phyloP scores from a whole-genome alignment of 2,888 invertebrate genomes.

The Ommatoiulus sabulosus region DNA sequence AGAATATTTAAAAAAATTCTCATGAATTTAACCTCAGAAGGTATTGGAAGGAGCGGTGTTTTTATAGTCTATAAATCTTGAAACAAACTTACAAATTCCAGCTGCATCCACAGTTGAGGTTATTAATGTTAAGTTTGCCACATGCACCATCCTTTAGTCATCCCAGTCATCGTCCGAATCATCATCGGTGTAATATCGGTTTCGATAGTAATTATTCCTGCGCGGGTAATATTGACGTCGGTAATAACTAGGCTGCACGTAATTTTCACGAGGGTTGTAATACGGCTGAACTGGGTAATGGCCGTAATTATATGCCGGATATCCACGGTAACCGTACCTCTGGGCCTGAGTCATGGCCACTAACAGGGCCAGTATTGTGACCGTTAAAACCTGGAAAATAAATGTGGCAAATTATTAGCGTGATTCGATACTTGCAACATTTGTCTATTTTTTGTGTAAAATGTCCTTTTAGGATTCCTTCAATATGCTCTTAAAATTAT shows the following conservation, averaged over 20 bases:
- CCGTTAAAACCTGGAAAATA: neutral
- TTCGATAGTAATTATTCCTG: neutral
- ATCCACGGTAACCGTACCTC: slow-evolving; percentile 42
- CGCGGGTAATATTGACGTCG: slow-evolving; percentile 44
- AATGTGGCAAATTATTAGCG: neutral
- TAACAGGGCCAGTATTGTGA: slow-evolving; percentile 26
- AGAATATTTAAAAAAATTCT: neutral
- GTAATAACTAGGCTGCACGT: slow-evolving; percentile 45
- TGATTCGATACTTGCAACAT: neutral
- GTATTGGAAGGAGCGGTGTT: no score
- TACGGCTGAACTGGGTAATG: slow-evolving; percentile 42
- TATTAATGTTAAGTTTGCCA: neutral
- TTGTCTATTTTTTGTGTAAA: neutral
- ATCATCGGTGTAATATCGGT: slow-evolving; percentile 49
- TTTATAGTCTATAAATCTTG: neutral
- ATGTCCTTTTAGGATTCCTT: no score
- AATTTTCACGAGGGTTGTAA: slow-evolving; percentile 45
- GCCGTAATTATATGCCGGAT: slow-evolving; percentile 45
- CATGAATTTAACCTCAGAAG: neutral
- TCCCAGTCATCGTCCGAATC: slow-evolving; percentile 51
- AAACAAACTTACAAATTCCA: neutral
- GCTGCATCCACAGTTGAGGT: neutral
- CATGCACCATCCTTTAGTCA: neutral
- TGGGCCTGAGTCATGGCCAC: slow-evolving; percentile 43
- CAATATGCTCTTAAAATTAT: no score